Evolutionary conservation across 1,140 invertebrate genomes (phyloP).

Genomic region (Drosophila repleta): DNA sequence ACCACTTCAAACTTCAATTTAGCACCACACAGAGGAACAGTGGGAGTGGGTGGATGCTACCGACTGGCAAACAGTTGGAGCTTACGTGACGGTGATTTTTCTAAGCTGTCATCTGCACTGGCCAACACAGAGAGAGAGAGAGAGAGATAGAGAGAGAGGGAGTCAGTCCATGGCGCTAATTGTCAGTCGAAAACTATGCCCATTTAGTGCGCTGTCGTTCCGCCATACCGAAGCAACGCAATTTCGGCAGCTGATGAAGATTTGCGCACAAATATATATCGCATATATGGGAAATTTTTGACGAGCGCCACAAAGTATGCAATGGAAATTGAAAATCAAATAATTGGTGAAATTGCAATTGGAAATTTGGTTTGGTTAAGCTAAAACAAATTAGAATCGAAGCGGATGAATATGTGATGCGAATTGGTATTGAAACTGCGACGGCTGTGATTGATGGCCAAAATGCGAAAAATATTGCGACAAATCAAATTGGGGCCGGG

Average conservation of each 20-base stretch:
- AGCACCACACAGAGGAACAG: background rate
- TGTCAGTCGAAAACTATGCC: constrained; percentile 59
- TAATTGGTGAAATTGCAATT: constrained; percentile 24
- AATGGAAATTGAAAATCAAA: background rate
- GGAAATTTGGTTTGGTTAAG: constrained; percentile 1
- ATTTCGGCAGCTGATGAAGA: background rate
- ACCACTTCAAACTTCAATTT: constrained; percentile 57
- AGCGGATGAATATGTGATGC: constrained; percentile 33
- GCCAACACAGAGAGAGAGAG: constrained; percentile 34
- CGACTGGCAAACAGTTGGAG: background rate
- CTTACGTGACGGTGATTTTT: constrained; percentile 64
- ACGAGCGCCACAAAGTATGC: background rate
- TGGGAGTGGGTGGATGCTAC: background rate
- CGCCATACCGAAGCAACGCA: background rate
- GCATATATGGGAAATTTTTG: background rate
- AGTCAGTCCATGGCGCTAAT: constrained; percentile 66
- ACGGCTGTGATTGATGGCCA: constrained; percentile 57
- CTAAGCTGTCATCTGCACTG: constrained; percentile 77
- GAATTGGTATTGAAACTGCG: constrained; percentile 22
- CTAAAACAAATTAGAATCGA: constrained; percentile 42
- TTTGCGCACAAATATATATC: background rate
- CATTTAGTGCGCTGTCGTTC: constrained; percentile 14
- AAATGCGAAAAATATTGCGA: constrained; percentile 71
- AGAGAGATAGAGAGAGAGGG: constrained; percentile 37
- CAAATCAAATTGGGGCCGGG: constrained; percentile 59